These are phyloP conservation scores for Steatocranus sp. DNA, from an alignment of 2,797 vertebrate genomes.

Conservation along the genomic window DNA sequence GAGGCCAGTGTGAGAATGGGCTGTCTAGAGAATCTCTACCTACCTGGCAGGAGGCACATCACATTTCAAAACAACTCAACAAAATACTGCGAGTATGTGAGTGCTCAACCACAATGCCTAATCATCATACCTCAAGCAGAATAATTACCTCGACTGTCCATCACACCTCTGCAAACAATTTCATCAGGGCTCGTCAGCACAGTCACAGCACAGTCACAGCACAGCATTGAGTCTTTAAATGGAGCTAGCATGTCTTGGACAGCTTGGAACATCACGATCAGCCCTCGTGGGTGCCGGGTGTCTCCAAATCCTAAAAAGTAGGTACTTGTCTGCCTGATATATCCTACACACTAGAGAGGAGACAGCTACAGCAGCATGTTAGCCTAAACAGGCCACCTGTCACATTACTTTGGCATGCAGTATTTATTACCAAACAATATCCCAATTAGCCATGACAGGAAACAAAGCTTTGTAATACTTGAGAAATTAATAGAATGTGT, in stretches of 20 bases:
- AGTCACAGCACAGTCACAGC: neutral
- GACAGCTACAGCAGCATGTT: conserved; percentile 7
- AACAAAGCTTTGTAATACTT: conserved; percentile 1
- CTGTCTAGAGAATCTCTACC: conserved; percentile 20
- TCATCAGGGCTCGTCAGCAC: conserved; percentile 35
- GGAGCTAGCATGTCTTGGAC: conserved; percentile 16
- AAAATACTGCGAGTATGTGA: neutral
- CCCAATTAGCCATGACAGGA: conserved; percentile 9
- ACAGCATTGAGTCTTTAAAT: neutral
- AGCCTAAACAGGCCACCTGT: conserved; percentile 3
- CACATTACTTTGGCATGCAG: conserved; percentile 27
- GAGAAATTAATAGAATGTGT: neutral
- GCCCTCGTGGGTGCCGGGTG: neutral
- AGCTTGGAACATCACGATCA: conserved; percentile 7
- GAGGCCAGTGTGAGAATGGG: neutral
- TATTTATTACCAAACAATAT: neutral
- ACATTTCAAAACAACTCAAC: conserved; percentile 26
- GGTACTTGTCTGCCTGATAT: neutral
- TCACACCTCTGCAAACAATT: conserved; percentile 46
- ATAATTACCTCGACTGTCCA: conserved; percentile 52
- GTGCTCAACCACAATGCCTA: conserved; percentile 27
- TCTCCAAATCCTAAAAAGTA: neutral
- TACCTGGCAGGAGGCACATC: conserved; percentile 10
- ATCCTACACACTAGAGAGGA: neutral
- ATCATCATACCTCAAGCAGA: conserved; percentile 39